Evolutionary conservation across 1,140 invertebrate species (phyloP).

Genomic region (Bombus polaris): DNA sequence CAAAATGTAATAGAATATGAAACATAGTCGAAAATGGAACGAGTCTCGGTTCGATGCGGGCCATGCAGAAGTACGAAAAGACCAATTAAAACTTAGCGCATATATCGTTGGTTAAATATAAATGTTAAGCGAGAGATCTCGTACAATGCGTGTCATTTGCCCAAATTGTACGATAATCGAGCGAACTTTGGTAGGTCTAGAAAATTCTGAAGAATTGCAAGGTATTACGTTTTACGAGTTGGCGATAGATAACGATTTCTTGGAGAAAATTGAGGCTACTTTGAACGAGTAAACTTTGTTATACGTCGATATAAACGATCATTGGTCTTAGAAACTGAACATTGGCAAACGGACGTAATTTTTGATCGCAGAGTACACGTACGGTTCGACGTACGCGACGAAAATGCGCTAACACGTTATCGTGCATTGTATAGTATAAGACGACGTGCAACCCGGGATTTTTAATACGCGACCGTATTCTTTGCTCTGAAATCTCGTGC

Average conservation of each 20-base stretch:
- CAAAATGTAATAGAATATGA: no score
- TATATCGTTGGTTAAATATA: not conserved
- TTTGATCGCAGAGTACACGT: not conserved
- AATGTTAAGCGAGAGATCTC: not conserved
- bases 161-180: not conserved
- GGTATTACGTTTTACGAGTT: not conserved
- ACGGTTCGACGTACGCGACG: not conserved
- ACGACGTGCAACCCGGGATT: not conserved
- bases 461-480: constrained; percentile 20
- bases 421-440: not conserved
- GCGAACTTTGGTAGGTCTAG: not conserved
- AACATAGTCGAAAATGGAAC: no score
- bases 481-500: not conserved
- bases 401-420: not conserved
- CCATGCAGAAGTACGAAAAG: not conserved
- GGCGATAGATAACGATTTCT: not conserved
- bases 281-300: not conserved
- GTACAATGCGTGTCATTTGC: not conserved
- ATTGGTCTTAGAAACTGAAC: not conserved
- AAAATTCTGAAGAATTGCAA: no score
- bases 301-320: no score
- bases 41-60: no score
- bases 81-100: no score
- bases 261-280: not conserved
- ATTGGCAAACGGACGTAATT: not conserved